Conservation (phyloP, 2,113 vertebrate genomes). For the Pitta sordida region DNA sequence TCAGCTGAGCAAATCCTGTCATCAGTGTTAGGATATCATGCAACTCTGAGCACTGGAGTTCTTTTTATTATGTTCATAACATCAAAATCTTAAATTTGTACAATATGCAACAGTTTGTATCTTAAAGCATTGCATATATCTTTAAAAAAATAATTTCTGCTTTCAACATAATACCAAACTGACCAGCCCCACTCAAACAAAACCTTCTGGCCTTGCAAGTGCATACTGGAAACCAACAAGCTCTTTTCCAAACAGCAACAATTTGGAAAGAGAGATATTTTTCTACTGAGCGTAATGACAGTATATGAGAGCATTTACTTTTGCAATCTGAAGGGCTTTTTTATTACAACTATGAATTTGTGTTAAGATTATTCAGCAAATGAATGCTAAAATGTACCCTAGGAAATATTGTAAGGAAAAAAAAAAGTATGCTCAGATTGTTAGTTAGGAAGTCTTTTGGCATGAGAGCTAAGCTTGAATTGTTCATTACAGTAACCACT, state of each 20-base stretch:
- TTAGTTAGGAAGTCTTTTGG: neutral
- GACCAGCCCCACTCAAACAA: neutral
- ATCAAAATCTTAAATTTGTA: neutral
- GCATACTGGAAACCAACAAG: accelerated
- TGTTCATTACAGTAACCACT: neutral
- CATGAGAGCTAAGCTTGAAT: neutral
- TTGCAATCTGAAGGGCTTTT: neutral
- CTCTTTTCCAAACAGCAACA: neutral
- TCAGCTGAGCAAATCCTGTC: neutral
- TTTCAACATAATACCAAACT: neutral
- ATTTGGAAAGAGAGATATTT: neutral
- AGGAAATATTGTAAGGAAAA: neutral
- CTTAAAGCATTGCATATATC: neutral
- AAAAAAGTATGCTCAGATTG: neutral
- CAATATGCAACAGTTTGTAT: neutral
- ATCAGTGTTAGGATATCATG: neutral
- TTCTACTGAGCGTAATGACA: neutral
- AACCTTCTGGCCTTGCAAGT: neutral
- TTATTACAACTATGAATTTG: neutral
- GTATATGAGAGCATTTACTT: neutral
- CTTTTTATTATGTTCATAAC: neutral
- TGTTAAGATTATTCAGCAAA: neutral
- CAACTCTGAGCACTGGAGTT: neutral
- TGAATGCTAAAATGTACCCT: neutral
- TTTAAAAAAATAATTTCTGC: accelerated